A percentile compares a stretch with the other conserved stretches of the same genome.
phyloP scores from a whole-genome alignment of 2,797 vertebrate genomes.

The Scarus forsteni region DNA sequence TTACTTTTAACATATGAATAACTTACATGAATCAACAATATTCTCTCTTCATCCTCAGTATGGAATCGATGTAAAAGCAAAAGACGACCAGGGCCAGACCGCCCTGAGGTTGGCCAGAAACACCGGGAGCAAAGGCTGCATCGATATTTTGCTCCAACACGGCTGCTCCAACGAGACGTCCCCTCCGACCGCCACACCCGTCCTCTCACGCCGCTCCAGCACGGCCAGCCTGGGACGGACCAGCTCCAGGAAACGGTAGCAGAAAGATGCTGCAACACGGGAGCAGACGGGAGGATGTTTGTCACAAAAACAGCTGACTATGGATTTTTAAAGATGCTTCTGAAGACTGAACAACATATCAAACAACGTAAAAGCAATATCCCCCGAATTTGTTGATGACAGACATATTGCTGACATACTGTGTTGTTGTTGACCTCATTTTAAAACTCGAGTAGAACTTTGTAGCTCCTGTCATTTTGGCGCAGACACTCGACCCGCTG shows the following conservation, averaged over 20 bases:
- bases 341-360: constrained; percentile 80
- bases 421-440: constrained; percentile 67
- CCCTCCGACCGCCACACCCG: constrained; percentile 85
- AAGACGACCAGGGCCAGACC: constrained; percentile 88
- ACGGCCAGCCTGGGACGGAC: constrained; percentile 90
- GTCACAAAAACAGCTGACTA: constrained; percentile 9
- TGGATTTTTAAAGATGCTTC: constrained; percentile 38
- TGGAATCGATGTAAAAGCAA: constrained; percentile 90
- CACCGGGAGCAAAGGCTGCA: constrained; percentile 90
- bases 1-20: no score
- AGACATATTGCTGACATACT: constrained; percentile 70
- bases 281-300: constrained; percentile 4
- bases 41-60: constrained; percentile 79
- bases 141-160: constrained; percentile 92
- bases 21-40: no score
- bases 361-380: constrained; percentile 85
- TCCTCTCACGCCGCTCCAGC: constrained; percentile 91
- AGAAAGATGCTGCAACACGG: not conserved
- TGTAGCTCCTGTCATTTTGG: constrained; percentile 61
- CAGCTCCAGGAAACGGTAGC: constrained; percentile 86
- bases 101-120: constrained; percentile 89
- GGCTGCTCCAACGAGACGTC: constrained; percentile 89
- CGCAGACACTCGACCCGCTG: constrained; percentile 36
- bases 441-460: constrained; percentile 53
- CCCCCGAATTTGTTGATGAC: constrained; percentile 65